These are phyloP conservation scores for Cottus gobio DNA, from an alignment of 2,113 vertebrate species.

Conservation along the genomic window DNA sequence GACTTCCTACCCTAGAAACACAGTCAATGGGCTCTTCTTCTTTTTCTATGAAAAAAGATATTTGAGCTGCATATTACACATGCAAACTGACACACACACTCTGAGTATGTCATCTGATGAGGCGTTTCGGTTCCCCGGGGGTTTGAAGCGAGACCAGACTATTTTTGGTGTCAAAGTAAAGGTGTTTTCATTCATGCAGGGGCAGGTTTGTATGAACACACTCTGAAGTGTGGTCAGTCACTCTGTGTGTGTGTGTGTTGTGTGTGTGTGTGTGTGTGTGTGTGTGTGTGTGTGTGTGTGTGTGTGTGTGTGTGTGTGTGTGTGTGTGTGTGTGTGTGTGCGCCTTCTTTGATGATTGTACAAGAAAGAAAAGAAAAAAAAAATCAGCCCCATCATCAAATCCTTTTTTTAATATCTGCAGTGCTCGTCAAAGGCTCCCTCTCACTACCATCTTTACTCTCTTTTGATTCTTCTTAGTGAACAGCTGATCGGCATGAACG, in stretches of 20 bases:
- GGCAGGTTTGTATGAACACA: too few species aligned
- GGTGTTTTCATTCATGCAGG: too few species aligned
- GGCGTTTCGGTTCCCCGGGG: conserved; percentile 26
- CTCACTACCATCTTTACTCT: background rate
- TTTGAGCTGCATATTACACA: conserved; percentile 51
- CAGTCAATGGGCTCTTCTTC: conserved; percentile 35
- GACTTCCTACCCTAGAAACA: conserved; percentile 49
- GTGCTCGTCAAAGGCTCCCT: conserved; percentile 3
- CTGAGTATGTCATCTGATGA: conserved; percentile 20
- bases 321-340: background rate
- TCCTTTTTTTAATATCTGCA: conserved; percentile 19
- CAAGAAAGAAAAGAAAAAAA: conserved; percentile 14
- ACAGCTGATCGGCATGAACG: conserved; percentile 7
- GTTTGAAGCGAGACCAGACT: conserved; percentile 46
- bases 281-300: conserved; percentile 24
- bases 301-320: conserved; percentile 9
- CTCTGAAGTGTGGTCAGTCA: too few species aligned
- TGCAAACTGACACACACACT: background rate
- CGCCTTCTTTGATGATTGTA: conserved; percentile 21
- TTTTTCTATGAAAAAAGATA: conserved; percentile 41
- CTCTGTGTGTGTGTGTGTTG: too few species aligned
- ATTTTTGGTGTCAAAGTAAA: conserved; percentile 41
- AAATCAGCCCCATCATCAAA: conserved; percentile 33
- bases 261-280: conserved; percentile 17
- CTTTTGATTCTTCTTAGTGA: background rate